Conservation (phyloP, 2,888 invertebrate genomes). For the Chalcosyrphus nemorum region DNA sequence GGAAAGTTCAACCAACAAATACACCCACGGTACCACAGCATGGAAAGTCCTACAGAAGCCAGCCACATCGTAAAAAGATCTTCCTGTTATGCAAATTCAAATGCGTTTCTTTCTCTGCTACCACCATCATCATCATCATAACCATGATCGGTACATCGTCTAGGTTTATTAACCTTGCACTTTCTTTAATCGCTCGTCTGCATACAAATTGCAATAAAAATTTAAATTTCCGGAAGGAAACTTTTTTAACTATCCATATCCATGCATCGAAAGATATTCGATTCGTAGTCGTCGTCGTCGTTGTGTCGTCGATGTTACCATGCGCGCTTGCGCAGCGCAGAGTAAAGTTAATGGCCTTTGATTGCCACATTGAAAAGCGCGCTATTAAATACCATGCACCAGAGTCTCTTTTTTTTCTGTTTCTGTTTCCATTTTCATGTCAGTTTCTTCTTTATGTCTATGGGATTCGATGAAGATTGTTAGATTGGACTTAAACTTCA, state of each 20-base stretch:
- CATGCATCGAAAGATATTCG: slow-evolving; percentile 23
- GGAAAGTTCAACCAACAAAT: not conserved
- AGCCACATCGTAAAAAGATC: slow-evolving; percentile 2
- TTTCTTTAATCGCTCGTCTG: slow-evolving; percentile 52
- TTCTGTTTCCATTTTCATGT: slow-evolving; percentile 40
- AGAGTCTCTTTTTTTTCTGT: not conserved
- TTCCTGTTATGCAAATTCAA: slow-evolving; percentile 41
- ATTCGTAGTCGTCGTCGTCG: slow-evolving; percentile 12
- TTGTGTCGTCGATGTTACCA: not conserved
- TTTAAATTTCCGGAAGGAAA: slow-evolving; percentile 66
- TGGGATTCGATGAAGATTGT: slow-evolving; percentile 39
- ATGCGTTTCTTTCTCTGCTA: not conserved
- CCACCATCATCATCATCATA: not conserved
- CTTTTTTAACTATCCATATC: slow-evolving; percentile 35
- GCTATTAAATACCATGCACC: slow-evolving; percentile 44
- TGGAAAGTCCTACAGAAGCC: not conserved
- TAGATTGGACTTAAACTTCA: slow-evolving; percentile 68
- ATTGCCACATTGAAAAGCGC: slow-evolving; percentile 35
- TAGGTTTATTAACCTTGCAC: slow-evolving; percentile 61
- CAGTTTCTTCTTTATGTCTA: slow-evolving; percentile 40
- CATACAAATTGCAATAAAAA: slow-evolving; percentile 33
- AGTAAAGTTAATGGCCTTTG: slow-evolving; percentile 63
- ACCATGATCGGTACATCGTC: not conserved
- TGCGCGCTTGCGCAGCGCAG: slow-evolving; percentile 38
- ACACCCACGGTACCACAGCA: not conserved